Conservation (phyloP, 2,797 vertebrate genomes). For the Discoglossus pictus region DNA sequence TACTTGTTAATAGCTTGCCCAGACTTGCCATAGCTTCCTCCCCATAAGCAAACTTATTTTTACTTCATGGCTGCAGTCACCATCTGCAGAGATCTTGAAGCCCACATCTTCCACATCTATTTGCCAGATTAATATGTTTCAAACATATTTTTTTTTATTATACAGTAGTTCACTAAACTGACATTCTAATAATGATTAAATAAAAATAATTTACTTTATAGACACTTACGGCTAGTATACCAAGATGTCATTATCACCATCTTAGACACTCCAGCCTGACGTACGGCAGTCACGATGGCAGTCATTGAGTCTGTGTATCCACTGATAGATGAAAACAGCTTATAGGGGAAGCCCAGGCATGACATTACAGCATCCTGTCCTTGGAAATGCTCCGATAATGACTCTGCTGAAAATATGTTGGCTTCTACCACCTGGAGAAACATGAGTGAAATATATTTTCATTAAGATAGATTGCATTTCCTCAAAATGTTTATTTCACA, state of each 20-base stretch:
- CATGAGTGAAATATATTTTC: conserved; percentile 10
- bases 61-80: no score
- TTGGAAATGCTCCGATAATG: conserved; percentile 69
- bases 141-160: no score
- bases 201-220: neutral
- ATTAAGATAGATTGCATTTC: neutral
- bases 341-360: conserved; percentile 75
- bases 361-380: conserved; percentile 78
- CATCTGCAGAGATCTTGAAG: no score
- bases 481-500: neutral
- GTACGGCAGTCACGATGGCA: conserved; percentile 67
- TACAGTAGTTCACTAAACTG: no score
- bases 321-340: conserved; percentile 66
- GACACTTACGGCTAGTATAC: conserved; percentile 75
- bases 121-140: no score
- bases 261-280: conserved; percentile 64
- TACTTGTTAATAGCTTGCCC: no score
- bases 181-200: neutral
- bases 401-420: conserved; percentile 72
- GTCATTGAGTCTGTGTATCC: conserved; percentile 74
- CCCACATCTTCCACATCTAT: no score
- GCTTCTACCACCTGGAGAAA: conserved; percentile 73
- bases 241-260: conserved; percentile 80
- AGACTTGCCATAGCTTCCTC: no score
- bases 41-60: no score